These are phyloP conservation scores for Gallinago paraguaiae DNA, from an alignment of 2,113 vertebrate species.

Conservation along the genomic window DNA sequence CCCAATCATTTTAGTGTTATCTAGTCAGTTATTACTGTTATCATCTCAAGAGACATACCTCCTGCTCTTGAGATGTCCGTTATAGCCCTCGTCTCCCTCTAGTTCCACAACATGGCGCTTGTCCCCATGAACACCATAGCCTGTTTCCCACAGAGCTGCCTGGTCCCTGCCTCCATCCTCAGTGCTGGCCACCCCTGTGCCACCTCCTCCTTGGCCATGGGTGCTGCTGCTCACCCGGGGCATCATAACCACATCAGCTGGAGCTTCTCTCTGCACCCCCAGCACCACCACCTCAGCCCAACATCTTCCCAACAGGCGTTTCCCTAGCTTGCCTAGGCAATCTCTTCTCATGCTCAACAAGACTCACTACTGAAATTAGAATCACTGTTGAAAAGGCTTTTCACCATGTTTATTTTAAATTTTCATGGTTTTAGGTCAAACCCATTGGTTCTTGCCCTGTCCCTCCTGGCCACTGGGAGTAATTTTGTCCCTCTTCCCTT, in stretches of 20 bases:
- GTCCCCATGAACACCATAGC: background rate
- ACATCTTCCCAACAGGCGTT: background rate
- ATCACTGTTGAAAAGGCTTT: background rate
- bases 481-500: background rate
- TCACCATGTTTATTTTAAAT: accelerated
- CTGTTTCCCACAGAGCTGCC: background rate
- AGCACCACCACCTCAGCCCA: background rate
- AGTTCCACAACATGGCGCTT: background rate
- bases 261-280: background rate
- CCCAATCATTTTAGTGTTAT: background rate
- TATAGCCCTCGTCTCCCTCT: background rate
- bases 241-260: background rate
- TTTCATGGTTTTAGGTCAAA: background rate
- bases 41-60: background rate
- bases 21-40: background rate
- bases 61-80: background rate
- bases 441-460: background rate
- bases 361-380: background rate
- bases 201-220: accelerated
- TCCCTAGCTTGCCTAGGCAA: background rate
- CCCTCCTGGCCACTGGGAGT: background rate
- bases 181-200: accelerated
- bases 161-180: background rate
- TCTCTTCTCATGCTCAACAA: background rate
- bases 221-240: background rate